Evolutionary conservation across 2,888 invertebrate species (phyloP), one percentile per base, ranked within the genome.

Genomic region (Andrena haemorrhoa): DNA sequence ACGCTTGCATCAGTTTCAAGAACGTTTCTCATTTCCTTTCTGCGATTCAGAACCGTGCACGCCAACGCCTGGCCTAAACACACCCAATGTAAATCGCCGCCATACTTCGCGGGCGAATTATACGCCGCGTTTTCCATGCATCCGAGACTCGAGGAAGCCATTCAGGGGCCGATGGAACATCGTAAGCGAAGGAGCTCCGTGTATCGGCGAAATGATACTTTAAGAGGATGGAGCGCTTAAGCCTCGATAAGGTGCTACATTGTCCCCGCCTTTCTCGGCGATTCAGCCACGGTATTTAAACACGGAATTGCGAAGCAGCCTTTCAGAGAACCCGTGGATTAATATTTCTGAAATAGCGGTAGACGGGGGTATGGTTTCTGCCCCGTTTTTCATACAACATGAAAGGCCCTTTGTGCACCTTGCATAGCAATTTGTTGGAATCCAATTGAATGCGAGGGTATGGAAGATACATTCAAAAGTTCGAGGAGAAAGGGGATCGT

Each of bases 191-290:
- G 68, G 72, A 81, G 41, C 49, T 51, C 33, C 26, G n/a, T 29
- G 31, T 70, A 75, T 76, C 76, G 64, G 68, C 69, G 56, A 69
- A 75, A 63, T 75, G 76, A 79, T 79, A 70, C 79, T 64, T 75
- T 73, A 74, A 73, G 76, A 79, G 65, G 71, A 75, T 61, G 71
- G 56, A 33, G 26, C 35, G n/a, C 68, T 60, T 70, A 60, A 53
- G 73, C 51, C 76, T 47, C 33, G 80, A 79, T 79, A 79, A 74
- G 63, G 33, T 47, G 74, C 35, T 20, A 23, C 68, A 81, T 74
- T 79, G 81, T 79, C 26, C 41, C 51, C 60, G 10, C 20, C 10
- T 68, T 31, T 69, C 75, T 12, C 16, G 31, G 23, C 8, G 49
- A 33, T 69, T 51, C 47, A 35, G 31, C 33, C 49, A 26, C 49